Evolutionary conservation across 2,888 invertebrate species (phyloP).

Genomic region (Eupithecia vulgata): DNA sequence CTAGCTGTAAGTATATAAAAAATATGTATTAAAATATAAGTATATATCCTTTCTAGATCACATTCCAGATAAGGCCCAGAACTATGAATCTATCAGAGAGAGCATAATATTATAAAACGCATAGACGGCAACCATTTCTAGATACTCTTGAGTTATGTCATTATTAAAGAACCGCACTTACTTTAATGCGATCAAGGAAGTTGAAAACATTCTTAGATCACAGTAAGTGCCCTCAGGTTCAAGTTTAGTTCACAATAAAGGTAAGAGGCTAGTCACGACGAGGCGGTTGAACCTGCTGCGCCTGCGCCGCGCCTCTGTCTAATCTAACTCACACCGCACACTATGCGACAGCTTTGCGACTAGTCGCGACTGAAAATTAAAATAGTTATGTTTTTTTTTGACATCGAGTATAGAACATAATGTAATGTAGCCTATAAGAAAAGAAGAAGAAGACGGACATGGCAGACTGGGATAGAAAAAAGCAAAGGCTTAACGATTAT

Average conservation of each 20-base stretch:
- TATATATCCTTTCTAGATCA: too few relatives aligned
- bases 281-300: conserved; percentile 9
- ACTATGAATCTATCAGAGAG: too few relatives aligned
- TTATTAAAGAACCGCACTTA: conserved; percentile 2
- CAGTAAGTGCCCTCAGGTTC: conserved; percentile 15
- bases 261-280: conserved; percentile 14
- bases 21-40: too few relatives aligned
- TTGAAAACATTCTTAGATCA: conserved; percentile 11
- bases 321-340: not conserved
- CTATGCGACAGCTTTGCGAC: not conserved
- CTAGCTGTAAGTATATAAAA: too few relatives aligned
- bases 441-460: too few relatives aligned
- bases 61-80: too few relatives aligned
- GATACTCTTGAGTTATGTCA: not conserved
- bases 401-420: too few relatives aligned
- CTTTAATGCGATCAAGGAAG: conserved; percentile 6
- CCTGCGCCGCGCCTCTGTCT: not conserved
- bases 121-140: not conserved
- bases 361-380: not conserved
- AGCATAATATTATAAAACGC: too few relatives aligned
- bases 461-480: too few relatives aligned
- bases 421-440: too few relatives aligned
- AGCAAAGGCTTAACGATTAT: too few relatives aligned
- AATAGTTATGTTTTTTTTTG: too few relatives aligned
- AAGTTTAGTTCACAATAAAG: conserved; percentile 4